These are phyloP conservation scores for Mormyrus lacerda DNA, from an alignment of 2,113 vertebrate genomes.

Conservation along the genomic window DNA sequence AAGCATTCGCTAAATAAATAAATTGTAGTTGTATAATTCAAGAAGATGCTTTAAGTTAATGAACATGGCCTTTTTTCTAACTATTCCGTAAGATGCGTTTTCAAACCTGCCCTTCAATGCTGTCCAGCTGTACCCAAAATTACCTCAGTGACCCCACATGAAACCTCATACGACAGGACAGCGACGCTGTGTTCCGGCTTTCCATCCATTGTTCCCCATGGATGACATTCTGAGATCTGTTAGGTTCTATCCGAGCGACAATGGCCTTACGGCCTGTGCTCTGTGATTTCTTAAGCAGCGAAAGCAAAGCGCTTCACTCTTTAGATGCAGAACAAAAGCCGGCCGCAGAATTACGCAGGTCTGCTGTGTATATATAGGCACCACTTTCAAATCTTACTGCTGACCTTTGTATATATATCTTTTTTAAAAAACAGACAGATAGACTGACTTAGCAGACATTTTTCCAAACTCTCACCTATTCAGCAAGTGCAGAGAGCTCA, in stretches of 20 bases:
- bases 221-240: background rate
- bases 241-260: background rate
- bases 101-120: background rate
- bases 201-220: background rate
- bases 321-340: constrained; percentile 28
- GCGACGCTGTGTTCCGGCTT: background rate
- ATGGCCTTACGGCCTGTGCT: background rate
- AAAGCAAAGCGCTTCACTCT: constrained; percentile 24
- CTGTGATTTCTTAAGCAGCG: background rate
- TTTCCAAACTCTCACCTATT: constrained; percentile 19
- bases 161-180: background rate
- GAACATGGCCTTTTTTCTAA: background rate
- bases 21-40: background rate
- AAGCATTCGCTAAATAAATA: background rate
- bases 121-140: background rate
- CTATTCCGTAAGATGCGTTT: background rate
- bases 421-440: background rate
- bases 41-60: background rate
- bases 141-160: background rate
- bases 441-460: constrained; percentile 16
- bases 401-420: constrained; percentile 17
- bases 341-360: constrained; percentile 17
- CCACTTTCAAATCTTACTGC: constrained; percentile 15
- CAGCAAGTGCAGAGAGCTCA: constrained; percentile 6
- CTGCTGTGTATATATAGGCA: background rate